Evolutionary conservation across 2,888 invertebrate genomes (phyloP), one percentile per base, ranked within the genome.

Genomic region (Arge pagana): DNA sequence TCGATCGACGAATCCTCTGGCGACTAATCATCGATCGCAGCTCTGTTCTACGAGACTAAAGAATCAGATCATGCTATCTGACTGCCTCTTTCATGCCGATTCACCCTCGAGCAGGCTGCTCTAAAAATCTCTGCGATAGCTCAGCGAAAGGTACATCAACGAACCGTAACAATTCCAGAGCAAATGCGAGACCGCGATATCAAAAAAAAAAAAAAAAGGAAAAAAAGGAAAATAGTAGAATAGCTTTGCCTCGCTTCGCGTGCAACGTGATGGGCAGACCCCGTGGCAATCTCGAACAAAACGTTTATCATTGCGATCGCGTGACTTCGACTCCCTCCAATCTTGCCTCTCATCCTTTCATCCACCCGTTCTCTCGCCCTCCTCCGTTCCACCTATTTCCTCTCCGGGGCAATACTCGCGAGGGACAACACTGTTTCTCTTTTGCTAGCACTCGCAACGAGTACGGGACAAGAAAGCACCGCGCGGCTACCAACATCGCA

Each of bases 241-340:
- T 43, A 28, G 36, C 36, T 40, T 33, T 5, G 35, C 33, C 10
- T n/a, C 13, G 8, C 15, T 30, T 50, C n/a, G 50, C 50, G 50
- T 51, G 50, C 41, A 21, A 31, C 26, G 33, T 51, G 50, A 51
- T 31, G 33, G 36, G 36, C 36, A 43, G 24, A 11, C 41, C 36
- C 24, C 35, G 42, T 42, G 42, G 41, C 50, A 42, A 51, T 51
- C 35, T 43, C 24, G 50, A 51, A 41, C 42, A 43, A 51, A 51
- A 51, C 50, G 42, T 51, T 51, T 51, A 51, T 51, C 50, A 41
- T 42, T 41, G 35, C 35, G 26, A 43, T 51, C 36, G 50, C 50
- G 50, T 51, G 50, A 51, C 43, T 51, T 40, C 33, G 10, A 8
- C 33, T 50, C n/a, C 15, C 26, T 15, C 39, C 31, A 50, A 23